phyloP scores from a whole-genome alignment of 2,888 invertebrate species.

The Pseudeuparius sepicola region DNA sequence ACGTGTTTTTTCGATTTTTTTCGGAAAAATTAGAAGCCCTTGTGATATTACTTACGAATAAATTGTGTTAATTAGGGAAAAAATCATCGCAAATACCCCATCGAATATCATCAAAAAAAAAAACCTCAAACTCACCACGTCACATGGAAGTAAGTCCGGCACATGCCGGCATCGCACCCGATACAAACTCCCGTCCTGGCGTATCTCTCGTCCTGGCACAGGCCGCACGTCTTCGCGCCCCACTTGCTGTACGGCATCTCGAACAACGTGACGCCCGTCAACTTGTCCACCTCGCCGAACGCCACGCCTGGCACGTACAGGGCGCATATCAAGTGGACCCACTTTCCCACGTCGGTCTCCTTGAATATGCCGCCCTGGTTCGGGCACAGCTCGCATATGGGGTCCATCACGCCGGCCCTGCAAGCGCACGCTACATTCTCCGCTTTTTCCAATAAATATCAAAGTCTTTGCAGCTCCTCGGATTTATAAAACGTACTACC shows the following conservation, averaged over 20 bases:
- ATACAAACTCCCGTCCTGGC: conserved; percentile 92
- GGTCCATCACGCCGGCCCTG: conserved; percentile 62
- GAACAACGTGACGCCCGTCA: conserved; percentile 87
- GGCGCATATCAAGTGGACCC: conserved; percentile 96
- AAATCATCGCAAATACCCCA: too few relatives aligned
- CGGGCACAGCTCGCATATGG: conserved; percentile 92
- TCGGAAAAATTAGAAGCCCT: too few relatives aligned
- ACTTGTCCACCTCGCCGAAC: conserved; percentile 87
- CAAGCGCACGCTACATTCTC: too few relatives aligned
- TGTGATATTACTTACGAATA: too few relatives aligned
- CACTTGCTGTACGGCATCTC: conserved; percentile 97
- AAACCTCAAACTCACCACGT: conserved; percentile 91
- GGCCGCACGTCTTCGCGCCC: conserved; percentile 85
- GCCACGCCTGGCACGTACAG: conserved; percentile 95
- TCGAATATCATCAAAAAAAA: too few relatives aligned
- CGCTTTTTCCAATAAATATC: too few relatives aligned
- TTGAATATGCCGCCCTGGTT: conserved; percentile 87
- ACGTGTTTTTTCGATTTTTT: too few relatives aligned
- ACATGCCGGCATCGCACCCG: conserved; percentile 97
- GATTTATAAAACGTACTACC: too few relatives aligned
- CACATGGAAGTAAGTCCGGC: conserved; percentile 94
- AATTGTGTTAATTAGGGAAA: too few relatives aligned
- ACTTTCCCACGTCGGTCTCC: conserved; percentile 94
- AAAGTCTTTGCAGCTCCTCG: too few relatives aligned
- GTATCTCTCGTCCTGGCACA: conserved; percentile 80